Evolutionary conservation across 2,113 vertebrate genomes (phyloP).

Genomic region (Podarcis muralis): DNA sequence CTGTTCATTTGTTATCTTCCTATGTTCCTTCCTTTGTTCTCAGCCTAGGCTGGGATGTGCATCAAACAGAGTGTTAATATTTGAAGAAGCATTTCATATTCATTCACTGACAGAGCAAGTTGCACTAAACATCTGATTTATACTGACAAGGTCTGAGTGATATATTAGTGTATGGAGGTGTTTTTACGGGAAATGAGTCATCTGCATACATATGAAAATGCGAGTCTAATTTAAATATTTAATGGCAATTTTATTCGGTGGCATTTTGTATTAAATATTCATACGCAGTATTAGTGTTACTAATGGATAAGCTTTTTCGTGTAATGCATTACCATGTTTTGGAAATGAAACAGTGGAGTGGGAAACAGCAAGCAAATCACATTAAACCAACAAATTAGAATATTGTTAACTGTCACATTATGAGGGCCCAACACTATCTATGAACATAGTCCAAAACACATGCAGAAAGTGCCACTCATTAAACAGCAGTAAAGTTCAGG

Average conservation of each 20-base stretch:
- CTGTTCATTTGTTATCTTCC: constrained; percentile 14
- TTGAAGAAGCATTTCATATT: background rate
- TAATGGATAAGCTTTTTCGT: constrained; percentile 58
- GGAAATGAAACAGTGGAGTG: constrained; percentile 40
- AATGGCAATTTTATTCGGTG: constrained; percentile 64
- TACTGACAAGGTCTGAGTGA: constrained; percentile 32
- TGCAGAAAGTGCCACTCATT: background rate
- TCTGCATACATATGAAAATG: constrained; percentile 46
- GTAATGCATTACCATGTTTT: constrained; percentile 58
- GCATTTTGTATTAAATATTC: constrained; percentile 70
- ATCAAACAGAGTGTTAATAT: background rate
- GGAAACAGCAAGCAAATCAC: constrained; percentile 29
- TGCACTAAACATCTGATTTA: constrained; percentile 46
- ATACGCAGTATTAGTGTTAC: constrained; percentile 57
- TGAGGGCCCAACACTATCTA: background rate
- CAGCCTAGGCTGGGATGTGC: fast-evolving
- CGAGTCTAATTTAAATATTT: constrained; percentile 67
- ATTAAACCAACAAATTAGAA: constrained; percentile 47
- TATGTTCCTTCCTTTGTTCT: background rate
- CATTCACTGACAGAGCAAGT: constrained; percentile 23
- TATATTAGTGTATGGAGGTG: constrained; percentile 42
- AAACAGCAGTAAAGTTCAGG: background rate
- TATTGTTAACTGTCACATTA: constrained; percentile 11
- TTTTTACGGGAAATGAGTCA: constrained; percentile 53
- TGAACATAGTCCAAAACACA: background rate